These are phyloP conservation scores for Proteles cristata DNA, from an alignment of 2,113 vertebrate species.

Conservation along the genomic window DNA sequence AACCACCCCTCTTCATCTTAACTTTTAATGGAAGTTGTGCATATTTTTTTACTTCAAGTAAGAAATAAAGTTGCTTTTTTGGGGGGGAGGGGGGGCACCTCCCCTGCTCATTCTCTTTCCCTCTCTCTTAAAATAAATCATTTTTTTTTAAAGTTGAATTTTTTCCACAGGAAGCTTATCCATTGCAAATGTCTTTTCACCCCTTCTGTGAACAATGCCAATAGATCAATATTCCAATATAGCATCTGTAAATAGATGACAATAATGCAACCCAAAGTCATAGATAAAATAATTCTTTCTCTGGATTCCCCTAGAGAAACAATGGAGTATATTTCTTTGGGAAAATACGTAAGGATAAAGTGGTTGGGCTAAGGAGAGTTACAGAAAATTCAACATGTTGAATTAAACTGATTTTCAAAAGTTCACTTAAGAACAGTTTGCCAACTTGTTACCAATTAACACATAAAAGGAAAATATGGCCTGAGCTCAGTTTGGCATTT, in stretches of 20 bases:
- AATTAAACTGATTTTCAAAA: conserved; percentile 28
- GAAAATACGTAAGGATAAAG: conserved; percentile 48
- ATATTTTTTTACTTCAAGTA: neutral
- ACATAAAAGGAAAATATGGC: neutral
- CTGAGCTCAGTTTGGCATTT: neutral
- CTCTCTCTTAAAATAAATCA: too few relatives aligned
- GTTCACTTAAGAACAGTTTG: conserved; percentile 20
- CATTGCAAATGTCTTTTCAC: neutral
- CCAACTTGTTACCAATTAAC: conserved; percentile 32
- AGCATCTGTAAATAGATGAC: neutral
- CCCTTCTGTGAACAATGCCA: neutral
- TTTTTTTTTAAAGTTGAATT: neutral
- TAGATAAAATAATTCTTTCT: conserved; percentile 23
- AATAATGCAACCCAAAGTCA: neutral
- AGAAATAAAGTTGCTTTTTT: conserved; percentile 36
- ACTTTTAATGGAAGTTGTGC: conserved; percentile 45
- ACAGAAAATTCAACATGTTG: conserved; percentile 7
- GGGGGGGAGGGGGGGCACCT: too few relatives aligned
- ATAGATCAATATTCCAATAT: neutral
- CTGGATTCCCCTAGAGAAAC: neutral
- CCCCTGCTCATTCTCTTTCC: too few relatives aligned
- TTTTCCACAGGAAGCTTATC: neutral
- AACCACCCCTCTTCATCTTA: neutral
- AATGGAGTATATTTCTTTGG: neutral
- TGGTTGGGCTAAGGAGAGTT: neutral